Percentiles rank a stretch among this genome's conserved stretches.
phyloP scores from a whole-genome alignment of 2,888 invertebrate species.

The Acanthococcus lagerstroemiae region DNA sequence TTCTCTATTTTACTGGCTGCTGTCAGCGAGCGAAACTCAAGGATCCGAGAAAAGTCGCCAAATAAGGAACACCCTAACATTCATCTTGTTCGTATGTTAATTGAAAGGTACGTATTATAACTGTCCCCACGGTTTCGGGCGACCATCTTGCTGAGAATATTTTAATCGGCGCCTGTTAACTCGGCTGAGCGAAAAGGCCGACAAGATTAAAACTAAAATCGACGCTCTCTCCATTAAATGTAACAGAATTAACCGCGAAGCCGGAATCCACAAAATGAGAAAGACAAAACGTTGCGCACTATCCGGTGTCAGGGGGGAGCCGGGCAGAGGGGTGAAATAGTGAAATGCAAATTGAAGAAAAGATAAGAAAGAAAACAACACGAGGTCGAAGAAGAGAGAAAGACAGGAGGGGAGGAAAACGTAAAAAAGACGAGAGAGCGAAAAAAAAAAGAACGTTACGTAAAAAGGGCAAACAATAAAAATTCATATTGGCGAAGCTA shows the following conservation, averaged over 20 bases:
- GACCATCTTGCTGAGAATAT: too few species aligned
- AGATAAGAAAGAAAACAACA: neutral
- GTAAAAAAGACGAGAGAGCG: constrained; percentile 30
- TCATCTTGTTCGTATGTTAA: too few species aligned
- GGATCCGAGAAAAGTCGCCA: too few species aligned
- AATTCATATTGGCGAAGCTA: constrained; percentile 37
- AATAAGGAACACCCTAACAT: too few species aligned
- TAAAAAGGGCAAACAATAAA: constrained; percentile 36
- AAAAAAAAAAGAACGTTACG: constrained; percentile 29
- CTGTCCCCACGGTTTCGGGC: too few species aligned
- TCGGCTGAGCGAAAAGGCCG: too few species aligned
- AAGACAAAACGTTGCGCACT: constrained; percentile 1
- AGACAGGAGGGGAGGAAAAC: constrained; percentile 6
- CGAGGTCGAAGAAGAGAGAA: neutral
- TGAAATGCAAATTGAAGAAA: constrained; percentile 28
- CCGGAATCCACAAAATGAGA: neutral
- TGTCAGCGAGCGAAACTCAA: too few species aligned
- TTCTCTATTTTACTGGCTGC: too few species aligned
- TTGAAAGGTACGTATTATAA: too few species aligned
- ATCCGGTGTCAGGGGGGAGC: neutral
- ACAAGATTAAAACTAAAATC: neutral
- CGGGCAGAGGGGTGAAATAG: constrained; percentile 4
- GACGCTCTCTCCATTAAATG: neutral
- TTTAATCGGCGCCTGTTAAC: too few species aligned
- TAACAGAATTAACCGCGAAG: constrained; percentile 25